These are phyloP conservation scores for Drosophila saltans DNA, from an alignment of 1,140 invertebrate species.

Conservation along the genomic window DNA sequence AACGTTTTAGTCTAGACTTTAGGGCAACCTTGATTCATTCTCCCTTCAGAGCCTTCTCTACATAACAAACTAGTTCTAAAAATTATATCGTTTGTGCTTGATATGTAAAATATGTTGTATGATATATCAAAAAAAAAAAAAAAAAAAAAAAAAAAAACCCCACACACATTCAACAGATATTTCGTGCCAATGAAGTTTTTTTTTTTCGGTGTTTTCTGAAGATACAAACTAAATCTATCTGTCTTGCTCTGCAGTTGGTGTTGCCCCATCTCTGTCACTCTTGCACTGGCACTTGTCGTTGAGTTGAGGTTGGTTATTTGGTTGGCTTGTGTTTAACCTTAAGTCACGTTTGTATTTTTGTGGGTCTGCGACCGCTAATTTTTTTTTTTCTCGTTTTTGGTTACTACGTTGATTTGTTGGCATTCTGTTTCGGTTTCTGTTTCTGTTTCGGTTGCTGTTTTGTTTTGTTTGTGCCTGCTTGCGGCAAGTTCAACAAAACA, in stretches of 20 bases:
- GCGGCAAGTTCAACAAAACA: slow-evolving; percentile 69
- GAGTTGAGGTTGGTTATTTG: slow-evolving; percentile 9
- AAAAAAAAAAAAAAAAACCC: slow-evolving; percentile 15
- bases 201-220: neutral
- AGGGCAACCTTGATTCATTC: slow-evolving; percentile 1
- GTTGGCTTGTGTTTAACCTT: slow-evolving; percentile 51
- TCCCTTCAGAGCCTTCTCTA: neutral
- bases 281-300: slow-evolving; percentile 1
- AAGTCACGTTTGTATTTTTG: slow-evolving; percentile 77
- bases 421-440: slow-evolving; percentile 47
- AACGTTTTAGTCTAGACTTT: neutral
- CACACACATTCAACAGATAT: slow-evolving; percentile 24
- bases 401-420: slow-evolving; percentile 35
- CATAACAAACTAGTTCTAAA: slow-evolving; percentile 26
- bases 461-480: slow-evolving; percentile 47
- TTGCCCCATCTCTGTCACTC: too few species aligned
- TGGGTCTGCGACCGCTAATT: slow-evolving; percentile 70
- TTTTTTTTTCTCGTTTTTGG: slow-evolving; percentile 11
- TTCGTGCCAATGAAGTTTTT: slow-evolving; percentile 55
- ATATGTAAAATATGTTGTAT: slow-evolving; percentile 50
- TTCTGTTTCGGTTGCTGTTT: slow-evolving; percentile 22
- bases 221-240: slow-evolving; percentile 12
- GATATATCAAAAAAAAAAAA: slow-evolving; percentile 22
- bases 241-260: neutral
- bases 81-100: slow-evolving; percentile 34